Evolutionary conservation across 2,113 vertebrate genomes (phyloP), one percentile per base, ranked within the genome.

Genomic region (Danionella cerebrum): DNA sequence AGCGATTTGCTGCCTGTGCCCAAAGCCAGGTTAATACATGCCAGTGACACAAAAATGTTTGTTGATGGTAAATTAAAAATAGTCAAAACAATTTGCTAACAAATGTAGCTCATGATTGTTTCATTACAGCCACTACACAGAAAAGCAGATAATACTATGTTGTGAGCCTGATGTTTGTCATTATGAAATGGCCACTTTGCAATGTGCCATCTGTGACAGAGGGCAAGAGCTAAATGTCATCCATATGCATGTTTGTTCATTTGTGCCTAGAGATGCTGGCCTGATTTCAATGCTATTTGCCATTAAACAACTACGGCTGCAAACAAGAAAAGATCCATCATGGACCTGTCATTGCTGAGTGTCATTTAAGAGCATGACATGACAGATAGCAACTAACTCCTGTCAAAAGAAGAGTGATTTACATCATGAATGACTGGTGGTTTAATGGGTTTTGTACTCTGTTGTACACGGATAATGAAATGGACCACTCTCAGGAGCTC

Each of bases 261-360:
- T 54, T 51, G 48, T 54, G 31, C 19, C 64, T 66, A 13, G 55
- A 50, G 24, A 60, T 50, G 25, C 33, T 50, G 33, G 55, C 67
- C 21, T 39, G 44, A 27, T 22, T 25, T 60, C 35, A 38, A 16
- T 47, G 16, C 22, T 31, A 38, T 50, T 47, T 52, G 55, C 58
- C 54, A 72, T 60, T 57, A 72, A 64, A 65, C 60, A 67, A 60
- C 38, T 27, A n/a, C 16, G 51, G 11, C 6, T 4, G 4, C 55
- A 27, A 18, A 57, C 48, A 67, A 62, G 64, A 55, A 22, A 42
- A 66, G 11, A 67, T 72, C 70, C 42, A 33, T 72, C 65, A 67
- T 6, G 6, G 13, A 12, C 10, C 58, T 59, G 48, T 62, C 47
- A 52, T 21, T 42, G 27, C 45, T 70, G 22, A 27, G 38, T 42